Evolutionary conservation across 2,888 invertebrate genomes (phyloP).

Genomic region (Stenichneumon culpator): DNA sequence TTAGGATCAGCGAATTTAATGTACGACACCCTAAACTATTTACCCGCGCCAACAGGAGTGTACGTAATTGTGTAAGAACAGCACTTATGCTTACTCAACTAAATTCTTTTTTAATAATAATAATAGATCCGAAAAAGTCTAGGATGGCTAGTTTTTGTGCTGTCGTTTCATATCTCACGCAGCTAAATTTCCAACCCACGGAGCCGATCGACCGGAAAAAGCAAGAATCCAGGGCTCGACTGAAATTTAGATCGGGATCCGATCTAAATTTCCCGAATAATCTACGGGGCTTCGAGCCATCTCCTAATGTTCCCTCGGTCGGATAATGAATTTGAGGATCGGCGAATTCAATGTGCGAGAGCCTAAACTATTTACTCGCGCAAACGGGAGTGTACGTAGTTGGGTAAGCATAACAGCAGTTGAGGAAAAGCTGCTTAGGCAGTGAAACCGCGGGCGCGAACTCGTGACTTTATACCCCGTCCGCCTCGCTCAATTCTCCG

Average conservation of each 20-base stretch:
- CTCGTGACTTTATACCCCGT: conserved; percentile 66
- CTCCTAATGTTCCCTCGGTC: not conserved
- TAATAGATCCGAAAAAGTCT: too few species aligned
- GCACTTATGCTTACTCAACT: conserved; percentile 37
- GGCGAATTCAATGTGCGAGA: not conserved
- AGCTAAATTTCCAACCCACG: too few species aligned
- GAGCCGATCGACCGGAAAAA: too few species aligned
- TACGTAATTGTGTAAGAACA: not conserved
- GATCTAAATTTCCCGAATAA: not conserved
- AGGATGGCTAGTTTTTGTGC: too few species aligned
- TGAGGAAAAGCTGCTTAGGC: conserved; percentile 77
- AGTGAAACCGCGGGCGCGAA: conserved; percentile 66
- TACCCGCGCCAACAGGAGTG: not conserved
- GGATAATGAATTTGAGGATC: conserved; percentile 18
- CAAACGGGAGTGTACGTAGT: not conserved
- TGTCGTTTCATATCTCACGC: too few species aligned
- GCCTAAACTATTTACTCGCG: not conserved
- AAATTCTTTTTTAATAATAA: too few species aligned
- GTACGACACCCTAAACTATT: not conserved
- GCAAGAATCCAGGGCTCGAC: not conserved
- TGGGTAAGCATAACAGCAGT: conserved; percentile 49
- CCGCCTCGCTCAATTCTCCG: conserved; percentile 62
- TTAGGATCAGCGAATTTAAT: not conserved
- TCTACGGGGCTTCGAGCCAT: not conserved
- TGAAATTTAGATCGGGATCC: not conserved